Conservation (phyloP, 2,113 vertebrate genomes). For the Pleuronectes platessa region DNA sequence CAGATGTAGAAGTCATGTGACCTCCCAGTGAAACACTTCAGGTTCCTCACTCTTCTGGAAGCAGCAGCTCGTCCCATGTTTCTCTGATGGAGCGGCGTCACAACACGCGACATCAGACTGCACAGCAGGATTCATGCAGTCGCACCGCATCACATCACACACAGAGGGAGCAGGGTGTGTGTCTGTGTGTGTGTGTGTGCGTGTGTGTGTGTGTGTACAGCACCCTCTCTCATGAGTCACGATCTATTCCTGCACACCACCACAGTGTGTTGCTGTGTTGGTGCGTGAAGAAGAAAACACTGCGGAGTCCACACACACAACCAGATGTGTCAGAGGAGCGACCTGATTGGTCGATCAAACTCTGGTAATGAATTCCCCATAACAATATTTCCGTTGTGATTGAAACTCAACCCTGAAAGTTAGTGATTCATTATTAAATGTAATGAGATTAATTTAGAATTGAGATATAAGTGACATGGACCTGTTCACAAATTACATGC, state of each 20-base stretch:
- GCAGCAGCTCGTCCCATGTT: conserved; percentile 15
- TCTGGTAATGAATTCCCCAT: background rate
- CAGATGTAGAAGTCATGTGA: background rate
- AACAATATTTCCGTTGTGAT: background rate
- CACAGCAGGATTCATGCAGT: conserved; percentile 40
- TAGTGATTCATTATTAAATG: too few species aligned
- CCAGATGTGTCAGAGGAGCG: conserved; percentile 7
- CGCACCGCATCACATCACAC: conserved; percentile 38
- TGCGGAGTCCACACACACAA: conserved; percentile 3
- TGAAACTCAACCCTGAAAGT: too few species aligned
- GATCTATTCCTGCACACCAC: conserved; percentile 46
- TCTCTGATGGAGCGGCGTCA: conserved; percentile 15
- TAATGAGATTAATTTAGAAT: too few species aligned
- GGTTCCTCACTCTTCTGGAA: conserved; percentile 9
- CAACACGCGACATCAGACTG: conserved; percentile 21
- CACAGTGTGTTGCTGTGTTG: conserved; percentile 5
- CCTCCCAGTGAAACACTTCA: background rate
- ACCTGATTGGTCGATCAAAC: conserved; percentile 10
- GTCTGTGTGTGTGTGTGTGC: background rate
- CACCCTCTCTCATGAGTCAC: conserved; percentile 31
- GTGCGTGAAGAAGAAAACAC: conserved; percentile 7
- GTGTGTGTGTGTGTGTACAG: background rate
- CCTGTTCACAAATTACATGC: too few species aligned
- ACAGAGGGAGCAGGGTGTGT: background rate
- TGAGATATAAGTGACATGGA: too few species aligned